Base-by-base conservation (phyloP, 2,113 vertebrate genomes). In the Addax nasomaculatus region DNA sequence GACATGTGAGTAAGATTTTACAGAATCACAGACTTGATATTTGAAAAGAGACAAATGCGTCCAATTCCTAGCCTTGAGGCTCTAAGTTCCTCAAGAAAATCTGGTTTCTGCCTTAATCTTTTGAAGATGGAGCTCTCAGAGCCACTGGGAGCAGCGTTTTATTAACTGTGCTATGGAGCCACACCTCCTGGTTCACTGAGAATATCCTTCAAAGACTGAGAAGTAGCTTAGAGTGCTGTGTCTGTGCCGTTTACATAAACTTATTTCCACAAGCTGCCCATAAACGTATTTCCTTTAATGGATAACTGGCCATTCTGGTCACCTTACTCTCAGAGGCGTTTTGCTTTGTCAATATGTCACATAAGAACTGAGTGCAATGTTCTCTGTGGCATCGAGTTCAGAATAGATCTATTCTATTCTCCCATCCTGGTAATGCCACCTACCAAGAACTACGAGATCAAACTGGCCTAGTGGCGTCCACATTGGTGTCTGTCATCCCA, bases 381-480 rank as follows among this genome's bases (percentile, higher is more conserved):
- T 88, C 11, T 84, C 29, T 33, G 23, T 55, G 33, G 3, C 43
- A 14, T 87, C 5, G 8, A 23, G 17, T 49, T 51, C 6, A 53
- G 30, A 79, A n/a, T 64, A 39, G 58, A 14, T 47, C 39, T 62
- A 5, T 27, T 2, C 15, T 6, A 3, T 13, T 23, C 10, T 6
- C 9, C 49, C n/a, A 0, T 19, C 30, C 23, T 60, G 45, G 14
- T 36, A 76, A 43, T 0, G 29, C 39, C 67, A 11, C 23, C 33
- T 51, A 11, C 29, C 15, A 58, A 79, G 10, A 60, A 55, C 67
- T 29, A 16, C 5, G 14, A 47, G 64, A 15, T 45, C 17, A 23
- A 6, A 11, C 27, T 49, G 51, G 27, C 29, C 0, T 30, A 0
- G 0, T 29, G 15, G 21, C 39, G 11, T 55, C 29, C 0, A 3